Conservation (phyloP, 35 echinoderm and acorn worm genomes). For the Ophiothrix spiculata region DNA sequence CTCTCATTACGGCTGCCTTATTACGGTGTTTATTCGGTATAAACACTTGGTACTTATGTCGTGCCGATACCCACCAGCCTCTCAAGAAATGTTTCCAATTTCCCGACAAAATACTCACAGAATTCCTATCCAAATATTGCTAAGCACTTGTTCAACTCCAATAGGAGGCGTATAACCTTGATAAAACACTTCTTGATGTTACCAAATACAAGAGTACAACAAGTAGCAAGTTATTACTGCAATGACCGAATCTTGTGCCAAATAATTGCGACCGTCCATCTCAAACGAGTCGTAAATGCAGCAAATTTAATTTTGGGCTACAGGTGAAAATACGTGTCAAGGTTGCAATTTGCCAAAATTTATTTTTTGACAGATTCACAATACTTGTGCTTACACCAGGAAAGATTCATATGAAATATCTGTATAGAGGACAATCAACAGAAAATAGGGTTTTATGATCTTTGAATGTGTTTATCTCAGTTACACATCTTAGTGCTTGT, state of each 20-base stretch:
- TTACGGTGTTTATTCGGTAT: slow-evolving; percentile 6
- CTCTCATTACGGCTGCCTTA: slow-evolving; percentile 6
- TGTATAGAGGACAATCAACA: too few relatives aligned
- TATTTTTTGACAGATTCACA: too few relatives aligned
- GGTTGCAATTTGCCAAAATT: too few relatives aligned
- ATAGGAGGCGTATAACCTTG: neutral
- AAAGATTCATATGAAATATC: too few relatives aligned
- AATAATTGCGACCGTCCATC: neutral
- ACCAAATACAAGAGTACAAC: neutral
- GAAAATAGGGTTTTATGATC: too few relatives aligned
- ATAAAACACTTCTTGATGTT: neutral
- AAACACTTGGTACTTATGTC: slow-evolving; percentile 6
- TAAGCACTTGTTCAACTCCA: slow-evolving; percentile 1
- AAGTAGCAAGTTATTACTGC: neutral
- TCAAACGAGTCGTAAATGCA: too few relatives aligned
- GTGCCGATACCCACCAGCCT: slow-evolving; percentile 7
- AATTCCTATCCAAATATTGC: slow-evolving; percentile 9
- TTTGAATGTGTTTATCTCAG: too few relatives aligned
- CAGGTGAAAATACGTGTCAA: too few relatives aligned
- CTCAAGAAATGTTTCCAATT: slow-evolving; percentile 10
- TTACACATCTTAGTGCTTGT: too few relatives aligned
- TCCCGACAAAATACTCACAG: slow-evolving; percentile 4
- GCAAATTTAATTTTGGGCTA: too few relatives aligned
- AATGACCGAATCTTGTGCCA: neutral
- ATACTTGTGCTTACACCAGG: too few relatives aligned